These are phyloP conservation scores for Cylas formicarius DNA, from an alignment of 1,140 invertebrate genomes.

Conservation along the genomic window DNA sequence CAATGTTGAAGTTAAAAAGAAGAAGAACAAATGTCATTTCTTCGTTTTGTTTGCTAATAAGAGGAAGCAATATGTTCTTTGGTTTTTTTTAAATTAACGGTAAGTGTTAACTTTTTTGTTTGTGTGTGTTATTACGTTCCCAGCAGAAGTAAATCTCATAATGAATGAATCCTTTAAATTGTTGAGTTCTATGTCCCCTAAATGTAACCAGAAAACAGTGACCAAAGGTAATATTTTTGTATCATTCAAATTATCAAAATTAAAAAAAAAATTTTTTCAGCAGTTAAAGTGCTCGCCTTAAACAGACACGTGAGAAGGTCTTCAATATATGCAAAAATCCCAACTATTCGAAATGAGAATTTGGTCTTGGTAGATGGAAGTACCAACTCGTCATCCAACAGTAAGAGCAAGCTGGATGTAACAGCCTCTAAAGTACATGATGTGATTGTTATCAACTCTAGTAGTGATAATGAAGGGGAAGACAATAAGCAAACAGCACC, in stretches of 20 bases:
- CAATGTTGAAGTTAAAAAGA: too few species aligned
- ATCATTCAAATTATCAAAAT: background rate
- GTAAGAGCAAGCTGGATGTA: slow-evolving; percentile 10
- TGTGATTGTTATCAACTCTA: slow-evolving; percentile 10
- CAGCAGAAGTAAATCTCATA: slow-evolving; percentile 11
- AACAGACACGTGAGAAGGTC: slow-evolving; percentile 32
- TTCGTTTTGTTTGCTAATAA: too few species aligned
- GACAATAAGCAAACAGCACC: background rate
- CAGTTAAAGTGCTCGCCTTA: slow-evolving; percentile 28
- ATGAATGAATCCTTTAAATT: slow-evolving; percentile 27
- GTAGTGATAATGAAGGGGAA: slow-evolving; percentile 6
- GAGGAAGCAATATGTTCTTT: too few species aligned
- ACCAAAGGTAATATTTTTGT: slow-evolving; percentile 18
- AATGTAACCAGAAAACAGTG: slow-evolving; percentile 17
- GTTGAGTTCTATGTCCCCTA: slow-evolving; percentile 30
- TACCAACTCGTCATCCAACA: slow-evolving; percentile 6
- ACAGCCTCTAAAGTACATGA: slow-evolving; percentile 10
- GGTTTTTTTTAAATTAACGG: too few species aligned
- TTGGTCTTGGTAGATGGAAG: slow-evolving; percentile 20
- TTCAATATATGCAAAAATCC: slow-evolving; percentile 24
- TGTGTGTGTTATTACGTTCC: too few species aligned
- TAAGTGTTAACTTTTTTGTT: too few species aligned
- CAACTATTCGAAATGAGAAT: slow-evolving; percentile 17
- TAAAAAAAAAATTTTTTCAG: slow-evolving; percentile 20
- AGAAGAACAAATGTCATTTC: too few species aligned